Evolutionary conservation across 2,888 invertebrate genomes (phyloP).

Genomic region (Andrena marginata): DNA sequence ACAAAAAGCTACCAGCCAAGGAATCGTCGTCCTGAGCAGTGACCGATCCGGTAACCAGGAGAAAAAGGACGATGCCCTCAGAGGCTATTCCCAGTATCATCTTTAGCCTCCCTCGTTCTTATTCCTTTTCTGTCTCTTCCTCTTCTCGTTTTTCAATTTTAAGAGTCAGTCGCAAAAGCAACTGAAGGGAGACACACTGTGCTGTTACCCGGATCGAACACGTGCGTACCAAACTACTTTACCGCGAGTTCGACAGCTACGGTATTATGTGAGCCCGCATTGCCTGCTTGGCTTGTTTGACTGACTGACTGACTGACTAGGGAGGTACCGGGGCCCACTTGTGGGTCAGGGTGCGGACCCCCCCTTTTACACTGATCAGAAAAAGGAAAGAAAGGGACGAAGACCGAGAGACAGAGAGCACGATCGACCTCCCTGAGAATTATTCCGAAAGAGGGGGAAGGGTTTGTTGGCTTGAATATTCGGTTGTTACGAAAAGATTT

Average conservation of each 20-base stretch:
- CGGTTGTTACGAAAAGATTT: neutral
- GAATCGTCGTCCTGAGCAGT: constrained; percentile 89
- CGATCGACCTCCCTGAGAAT: constrained; percentile 64
- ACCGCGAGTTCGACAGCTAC: constrained; percentile 78
- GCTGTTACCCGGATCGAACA: constrained; percentile 57
- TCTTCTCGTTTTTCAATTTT: constrained; percentile 26
- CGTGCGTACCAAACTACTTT: constrained; percentile 69
- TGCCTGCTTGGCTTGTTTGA: constrained; percentile 79
- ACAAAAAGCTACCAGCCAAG: constrained; percentile 92
- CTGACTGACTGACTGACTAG: constrained; percentile 71
- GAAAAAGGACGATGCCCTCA: constrained; percentile 73
- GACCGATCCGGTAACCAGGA: constrained; percentile 69
- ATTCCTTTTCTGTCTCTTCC: constrained; percentile 18
- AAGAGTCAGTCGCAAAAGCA: constrained; percentile 43
- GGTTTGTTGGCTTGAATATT: constrained; percentile 68
- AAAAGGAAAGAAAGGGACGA: constrained; percentile 62
- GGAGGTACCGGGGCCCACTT: constrained; percentile 75
- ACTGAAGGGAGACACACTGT: constrained; percentile 46
- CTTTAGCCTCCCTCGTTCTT: constrained; percentile 58
- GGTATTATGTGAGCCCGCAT: constrained; percentile 81
- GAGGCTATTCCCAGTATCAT: constrained; percentile 68
- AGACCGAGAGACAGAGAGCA: constrained; percentile 66
- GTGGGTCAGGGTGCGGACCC: constrained; percentile 83
- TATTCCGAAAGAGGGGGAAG: constrained; percentile 71
- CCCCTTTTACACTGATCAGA: constrained; percentile 63